phyloP scores from a whole-genome alignment of 2,888 invertebrate species.

The Macaria notata region DNA sequence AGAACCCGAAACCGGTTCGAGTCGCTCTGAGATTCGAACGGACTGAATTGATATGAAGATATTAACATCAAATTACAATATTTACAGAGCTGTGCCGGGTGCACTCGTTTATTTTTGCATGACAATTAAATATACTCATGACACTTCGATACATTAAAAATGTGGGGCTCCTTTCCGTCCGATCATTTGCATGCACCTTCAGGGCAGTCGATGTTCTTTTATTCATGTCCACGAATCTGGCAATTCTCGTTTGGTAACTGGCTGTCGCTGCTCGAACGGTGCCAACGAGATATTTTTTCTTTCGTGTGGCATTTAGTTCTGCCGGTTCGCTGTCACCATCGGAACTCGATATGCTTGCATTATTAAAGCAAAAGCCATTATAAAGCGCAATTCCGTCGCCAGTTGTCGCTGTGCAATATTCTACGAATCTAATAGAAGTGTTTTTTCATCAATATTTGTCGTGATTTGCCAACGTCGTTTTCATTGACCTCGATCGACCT shows the following conservation, averaged over 20 bases:
- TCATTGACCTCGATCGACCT: constrained; percentile 46
- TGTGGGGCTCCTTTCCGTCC: constrained; percentile 52
- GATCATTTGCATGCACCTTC: constrained; percentile 61
- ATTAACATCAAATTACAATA: constrained; percentile 73
- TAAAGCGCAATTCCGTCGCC: constrained; percentile 36
- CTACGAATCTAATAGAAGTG: constrained; percentile 25
- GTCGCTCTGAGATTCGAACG: constrained; percentile 35
- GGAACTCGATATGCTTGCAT: constrained; percentile 44
- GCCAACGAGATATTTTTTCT: constrained; percentile 60
- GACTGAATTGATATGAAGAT: constrained; percentile 60
- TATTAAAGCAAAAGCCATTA: constrained; percentile 40
- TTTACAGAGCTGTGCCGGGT: constrained; percentile 60
- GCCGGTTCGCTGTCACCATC: constrained; percentile 38
- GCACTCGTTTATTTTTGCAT: constrained; percentile 68
- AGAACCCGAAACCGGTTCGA: constrained; percentile 48
- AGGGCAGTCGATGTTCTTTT: constrained; percentile 62
- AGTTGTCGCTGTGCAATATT: constrained; percentile 12
- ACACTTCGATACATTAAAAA: constrained; percentile 47
- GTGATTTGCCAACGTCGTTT: constrained; percentile 38
- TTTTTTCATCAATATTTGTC: constrained; percentile 37
- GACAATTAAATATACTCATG: constrained; percentile 65
- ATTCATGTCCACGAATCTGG: constrained; percentile 68
- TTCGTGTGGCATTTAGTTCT: constrained; percentile 50
- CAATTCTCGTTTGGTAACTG: constrained; percentile 68
- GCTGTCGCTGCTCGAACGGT: constrained; percentile 49